Conservation (phyloP, 2,113 vertebrate genomes). For the Anguilla rostrata region DNA sequence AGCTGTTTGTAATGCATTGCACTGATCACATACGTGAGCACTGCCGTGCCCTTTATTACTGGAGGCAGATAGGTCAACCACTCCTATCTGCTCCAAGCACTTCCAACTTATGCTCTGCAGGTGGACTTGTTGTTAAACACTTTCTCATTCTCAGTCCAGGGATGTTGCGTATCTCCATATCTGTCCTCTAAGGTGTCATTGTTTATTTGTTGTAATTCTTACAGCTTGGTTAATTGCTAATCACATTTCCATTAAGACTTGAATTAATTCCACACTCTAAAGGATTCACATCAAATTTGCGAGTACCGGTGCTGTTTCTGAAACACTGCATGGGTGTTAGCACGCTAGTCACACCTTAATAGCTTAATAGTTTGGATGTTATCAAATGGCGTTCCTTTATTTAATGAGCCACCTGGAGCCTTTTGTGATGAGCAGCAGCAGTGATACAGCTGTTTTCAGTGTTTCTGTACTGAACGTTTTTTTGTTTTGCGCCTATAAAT, state of each 20-base stretch:
- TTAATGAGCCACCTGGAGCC: slow-evolving; percentile 56
- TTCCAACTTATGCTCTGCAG: slow-evolving; percentile 39
- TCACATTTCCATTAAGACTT: slow-evolving; percentile 59
- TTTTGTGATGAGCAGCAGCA: slow-evolving; percentile 37
- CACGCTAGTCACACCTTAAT: slow-evolving; percentile 40
- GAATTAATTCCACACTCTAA: slow-evolving; percentile 62
- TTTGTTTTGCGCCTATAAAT: not conserved
- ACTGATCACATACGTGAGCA: not conserved
- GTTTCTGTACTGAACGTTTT: not conserved
- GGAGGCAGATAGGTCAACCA: not conserved
- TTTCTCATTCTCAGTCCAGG: slow-evolving; percentile 65
- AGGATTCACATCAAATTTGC: slow-evolving; percentile 57
- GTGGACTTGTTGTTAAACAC: slow-evolving; percentile 49
- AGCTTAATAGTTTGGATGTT: slow-evolving; percentile 50
- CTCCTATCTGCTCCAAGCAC: not conserved
- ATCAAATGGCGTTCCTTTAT: slow-evolving; percentile 53
- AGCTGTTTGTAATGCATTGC: not conserved
- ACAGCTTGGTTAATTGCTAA: slow-evolving; percentile 72
- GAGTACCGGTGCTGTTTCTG: slow-evolving; percentile 14
- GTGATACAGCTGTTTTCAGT: slow-evolving; percentile 24
- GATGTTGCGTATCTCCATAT: slow-evolving; percentile 49
- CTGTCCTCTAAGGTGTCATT: slow-evolving; percentile 57
- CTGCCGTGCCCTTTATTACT: not conserved
- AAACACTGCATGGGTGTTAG: slow-evolving; percentile 57
- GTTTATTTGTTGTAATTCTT: slow-evolving; percentile 63